Conservation (phyloP, 2,888 invertebrate genomes). For the Drosophila merina region DNA sequence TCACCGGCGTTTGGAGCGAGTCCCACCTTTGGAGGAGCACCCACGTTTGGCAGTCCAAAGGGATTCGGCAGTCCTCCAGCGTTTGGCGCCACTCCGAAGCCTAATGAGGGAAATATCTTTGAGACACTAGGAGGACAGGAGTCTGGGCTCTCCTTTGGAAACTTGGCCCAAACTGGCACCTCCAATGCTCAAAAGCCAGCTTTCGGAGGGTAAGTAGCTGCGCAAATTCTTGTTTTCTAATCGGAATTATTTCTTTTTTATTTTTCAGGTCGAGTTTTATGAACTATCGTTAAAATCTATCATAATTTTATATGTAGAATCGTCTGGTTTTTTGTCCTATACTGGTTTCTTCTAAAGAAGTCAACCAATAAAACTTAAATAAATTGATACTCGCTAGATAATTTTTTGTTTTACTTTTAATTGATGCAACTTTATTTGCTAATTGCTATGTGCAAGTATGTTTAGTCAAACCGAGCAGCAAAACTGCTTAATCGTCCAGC, state of each 20-base stretch:
- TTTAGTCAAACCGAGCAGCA: not conserved
- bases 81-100: constrained; percentile 61
- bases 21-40: constrained; percentile 82
- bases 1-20: constrained; percentile 81
- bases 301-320: not conserved
- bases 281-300: constrained; percentile 55
- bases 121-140: constrained; percentile 82
- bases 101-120: constrained; percentile 80
- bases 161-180: constrained; percentile 82
- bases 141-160: constrained; percentile 82
- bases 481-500: not conserved
- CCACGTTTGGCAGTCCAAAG: constrained; percentile 82
- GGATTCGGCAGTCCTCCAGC: constrained; percentile 67
- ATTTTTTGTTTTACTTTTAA: too few relatives aligned
- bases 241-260: not conserved
- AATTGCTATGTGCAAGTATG: too few relatives aligned
- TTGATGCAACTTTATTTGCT: too few relatives aligned
- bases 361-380: constrained; percentile 7
- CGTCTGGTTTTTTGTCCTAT: constrained; percentile 24
- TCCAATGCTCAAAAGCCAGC: constrained; percentile 77
- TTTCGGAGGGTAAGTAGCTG: constrained; percentile 81
- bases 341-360: constrained; percentile 5
- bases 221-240: not conserved
- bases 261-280: constrained; percentile 63
- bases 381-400: not conserved